phyloP scores from a whole-genome alignment of 2,797 vertebrate genomes.

The Sparidentex hasta region DNA sequence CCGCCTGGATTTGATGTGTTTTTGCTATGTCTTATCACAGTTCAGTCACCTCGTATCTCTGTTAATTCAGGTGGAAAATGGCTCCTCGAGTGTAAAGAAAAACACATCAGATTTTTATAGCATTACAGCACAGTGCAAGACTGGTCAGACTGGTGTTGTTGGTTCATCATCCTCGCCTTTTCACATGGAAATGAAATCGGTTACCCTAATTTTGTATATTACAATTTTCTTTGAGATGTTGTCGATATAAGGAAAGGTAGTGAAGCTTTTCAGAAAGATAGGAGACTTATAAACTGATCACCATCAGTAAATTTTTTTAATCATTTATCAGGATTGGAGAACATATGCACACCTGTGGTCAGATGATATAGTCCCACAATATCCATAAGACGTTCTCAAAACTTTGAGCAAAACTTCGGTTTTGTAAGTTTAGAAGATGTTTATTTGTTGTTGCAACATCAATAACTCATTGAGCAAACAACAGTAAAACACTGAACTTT shows the following conservation, averaged over 20 bases:
- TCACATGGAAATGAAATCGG: neutral
- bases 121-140: neutral
- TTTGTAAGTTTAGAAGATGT: neutral
- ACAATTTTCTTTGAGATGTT: neutral
- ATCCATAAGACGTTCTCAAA: neutral
- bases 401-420: neutral
- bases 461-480: neutral
- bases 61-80: constrained; percentile 45
- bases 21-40: constrained; percentile 26
- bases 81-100: constrained; percentile 16
- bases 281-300: neutral
- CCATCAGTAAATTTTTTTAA: neutral
- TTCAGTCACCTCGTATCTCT: constrained; percentile 27
- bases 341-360: too few relatives aligned
- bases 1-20: constrained; percentile 22
- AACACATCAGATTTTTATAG: neutral
- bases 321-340: neutral
- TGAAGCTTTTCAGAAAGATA: neutral
- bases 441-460: neutral
- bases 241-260: neutral
- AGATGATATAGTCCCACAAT: neutral
- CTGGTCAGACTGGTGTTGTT: constrained; percentile 9
- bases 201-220: neutral
- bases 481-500: constrained; percentile 18
- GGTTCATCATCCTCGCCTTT: neutral